Evolutionary conservation across 2,888 invertebrate genomes (phyloP).

Genomic region (Melitaea athalia): DNA sequence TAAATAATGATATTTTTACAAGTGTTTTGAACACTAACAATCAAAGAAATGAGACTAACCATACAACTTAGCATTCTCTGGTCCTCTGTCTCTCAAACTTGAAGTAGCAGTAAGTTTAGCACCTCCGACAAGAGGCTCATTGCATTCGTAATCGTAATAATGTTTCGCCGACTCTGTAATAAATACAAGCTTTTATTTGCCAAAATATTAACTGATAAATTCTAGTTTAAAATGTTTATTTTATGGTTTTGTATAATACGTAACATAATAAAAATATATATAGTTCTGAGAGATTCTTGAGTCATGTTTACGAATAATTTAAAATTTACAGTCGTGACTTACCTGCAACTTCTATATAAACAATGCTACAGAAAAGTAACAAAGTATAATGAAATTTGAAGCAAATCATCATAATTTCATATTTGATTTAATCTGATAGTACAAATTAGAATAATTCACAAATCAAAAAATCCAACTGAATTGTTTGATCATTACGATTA

Average conservation of each 20-base stretch:
- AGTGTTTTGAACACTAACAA: background rate
- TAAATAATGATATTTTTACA: background rate
- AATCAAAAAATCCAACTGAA: constrained; percentile 62
- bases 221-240: too few relatives aligned
- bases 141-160: constrained; percentile 86
- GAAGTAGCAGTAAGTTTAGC: constrained; percentile 91
- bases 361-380: constrained; percentile 68
- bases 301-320: constrained; percentile 30
- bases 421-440: constrained; percentile 44
- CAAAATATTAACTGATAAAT: too few relatives aligned
- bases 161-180: constrained; percentile 64
- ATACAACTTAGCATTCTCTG: constrained; percentile 92
- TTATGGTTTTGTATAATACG: background rate
- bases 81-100: constrained; percentile 89
- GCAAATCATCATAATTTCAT: constrained; percentile 79
- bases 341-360: constrained; percentile 66
- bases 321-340: constrained; percentile 46
- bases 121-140: constrained; percentile 87
- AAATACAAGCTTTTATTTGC: too few relatives aligned
- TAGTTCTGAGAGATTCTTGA: constrained; percentile 2
- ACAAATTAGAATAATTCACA: constrained; percentile 44
- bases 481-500: constrained; percentile 76
- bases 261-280: background rate
- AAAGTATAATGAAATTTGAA: constrained; percentile 69
- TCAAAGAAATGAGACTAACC: constrained; percentile 82